These are phyloP conservation scores for Oscheius sp. DNA, from an alignment of 1,140 invertebrate genomes.

Conservation along the genomic window DNA sequence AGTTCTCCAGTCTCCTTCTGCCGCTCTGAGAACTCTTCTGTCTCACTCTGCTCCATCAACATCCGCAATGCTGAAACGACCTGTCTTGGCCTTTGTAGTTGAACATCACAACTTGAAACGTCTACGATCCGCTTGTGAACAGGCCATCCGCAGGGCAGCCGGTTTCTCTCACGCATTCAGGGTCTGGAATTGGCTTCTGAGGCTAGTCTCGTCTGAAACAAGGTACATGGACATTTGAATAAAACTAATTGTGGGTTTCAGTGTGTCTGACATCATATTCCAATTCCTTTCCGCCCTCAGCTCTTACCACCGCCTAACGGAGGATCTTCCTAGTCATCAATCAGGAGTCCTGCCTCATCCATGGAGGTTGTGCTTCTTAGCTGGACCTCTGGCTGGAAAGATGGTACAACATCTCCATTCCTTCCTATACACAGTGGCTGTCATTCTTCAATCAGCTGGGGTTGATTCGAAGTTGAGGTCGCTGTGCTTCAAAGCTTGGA, in stretches of 20 bases:
- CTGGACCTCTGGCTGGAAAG: conserved; percentile 47
- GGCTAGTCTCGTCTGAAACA: conserved; percentile 75
- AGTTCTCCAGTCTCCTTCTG: conserved; percentile 33
- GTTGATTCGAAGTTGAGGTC: conserved; percentile 50
- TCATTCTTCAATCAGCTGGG: conserved; percentile 51
- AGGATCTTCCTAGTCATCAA: conserved; percentile 1
- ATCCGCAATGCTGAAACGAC: conserved; percentile 54
- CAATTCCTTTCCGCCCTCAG: conserved; percentile 49
- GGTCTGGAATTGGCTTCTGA: conserved; percentile 89
- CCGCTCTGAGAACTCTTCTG: conserved; percentile 34
- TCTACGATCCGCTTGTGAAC: conserved; percentile 77
- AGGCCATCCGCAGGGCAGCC: conserved; percentile 77
- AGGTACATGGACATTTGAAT: too few species aligned
- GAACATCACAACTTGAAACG: conserved; percentile 80
- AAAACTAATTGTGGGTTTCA: too few species aligned
- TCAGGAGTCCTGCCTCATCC: conserved; percentile 52
- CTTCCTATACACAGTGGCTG: conserved; percentile 51
- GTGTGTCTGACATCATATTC: conserved; percentile 55
- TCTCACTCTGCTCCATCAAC: conserved; percentile 23
- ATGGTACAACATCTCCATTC: conserved; percentile 55
- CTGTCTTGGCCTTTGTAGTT: conserved; percentile 77
- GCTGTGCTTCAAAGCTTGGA: conserved; percentile 57
- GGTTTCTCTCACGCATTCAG: conserved; percentile 81
- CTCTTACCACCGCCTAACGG: conserved; percentile 39
- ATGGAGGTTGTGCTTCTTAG: conserved; percentile 52